Conservation (phyloP, 2,113 vertebrate species). For the Thalassarche chlororhynchos region DNA sequence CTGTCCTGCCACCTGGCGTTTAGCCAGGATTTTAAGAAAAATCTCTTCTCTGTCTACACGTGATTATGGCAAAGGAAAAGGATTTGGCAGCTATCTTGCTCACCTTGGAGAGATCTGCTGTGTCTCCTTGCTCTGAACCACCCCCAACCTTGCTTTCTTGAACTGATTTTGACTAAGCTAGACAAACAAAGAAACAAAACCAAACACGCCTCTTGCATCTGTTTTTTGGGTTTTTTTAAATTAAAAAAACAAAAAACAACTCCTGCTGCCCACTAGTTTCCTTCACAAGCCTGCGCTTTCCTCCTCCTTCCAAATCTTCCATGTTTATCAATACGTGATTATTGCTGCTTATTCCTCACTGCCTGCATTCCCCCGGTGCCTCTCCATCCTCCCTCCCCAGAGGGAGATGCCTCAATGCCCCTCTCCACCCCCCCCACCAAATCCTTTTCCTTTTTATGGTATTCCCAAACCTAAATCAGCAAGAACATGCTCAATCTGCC, state of each 20-base stretch:
- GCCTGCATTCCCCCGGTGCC: not conserved
- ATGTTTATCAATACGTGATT: not conserved
- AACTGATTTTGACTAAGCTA: not conserved
- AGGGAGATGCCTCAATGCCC: not conserved
- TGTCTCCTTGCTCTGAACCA: not conserved
- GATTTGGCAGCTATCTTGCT: not conserved
- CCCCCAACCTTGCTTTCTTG: not conserved
- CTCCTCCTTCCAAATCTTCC: not conserved
- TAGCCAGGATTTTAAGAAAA: not conserved
- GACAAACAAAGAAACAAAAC: slow-evolving; percentile 27
- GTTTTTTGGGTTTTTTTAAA: not conserved
- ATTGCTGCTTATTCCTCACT: not conserved
- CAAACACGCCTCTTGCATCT: not conserved
- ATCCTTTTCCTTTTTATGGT: not conserved
- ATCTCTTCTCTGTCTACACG: not conserved
- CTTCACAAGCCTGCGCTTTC: not conserved
- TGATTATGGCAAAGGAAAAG: not conserved
- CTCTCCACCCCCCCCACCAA: not conserved
- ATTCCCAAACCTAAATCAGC: not conserved
- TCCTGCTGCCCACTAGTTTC: not conserved
- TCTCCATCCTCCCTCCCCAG: not conserved
- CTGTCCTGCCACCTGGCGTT: not conserved
- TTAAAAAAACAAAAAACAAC: not conserved
- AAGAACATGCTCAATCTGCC: rapidly evolving
- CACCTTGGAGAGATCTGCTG: not conserved